Conservation (phyloP, 2,888 invertebrate species). For the Chymomyza caudatula region DNA sequence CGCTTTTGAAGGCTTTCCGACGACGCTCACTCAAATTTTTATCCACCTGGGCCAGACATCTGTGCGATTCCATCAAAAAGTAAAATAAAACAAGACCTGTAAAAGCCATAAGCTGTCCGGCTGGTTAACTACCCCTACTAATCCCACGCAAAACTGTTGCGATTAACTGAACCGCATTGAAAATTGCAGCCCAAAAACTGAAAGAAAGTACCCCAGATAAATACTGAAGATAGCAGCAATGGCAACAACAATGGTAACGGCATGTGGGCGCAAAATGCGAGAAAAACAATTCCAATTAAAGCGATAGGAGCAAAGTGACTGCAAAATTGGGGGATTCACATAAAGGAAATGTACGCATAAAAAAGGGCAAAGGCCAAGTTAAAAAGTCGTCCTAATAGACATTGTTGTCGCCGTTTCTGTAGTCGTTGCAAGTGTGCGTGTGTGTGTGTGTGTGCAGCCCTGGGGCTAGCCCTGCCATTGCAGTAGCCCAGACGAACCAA, state of each 20-base stretch:
- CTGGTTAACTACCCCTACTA: slow-evolving; percentile 32
- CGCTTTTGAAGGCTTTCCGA: neutral
- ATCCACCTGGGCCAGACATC: slow-evolving; percentile 47
- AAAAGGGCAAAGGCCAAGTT: slow-evolving; percentile 36
- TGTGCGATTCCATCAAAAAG: slow-evolving; percentile 51
- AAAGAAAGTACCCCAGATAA: slow-evolving; percentile 47
- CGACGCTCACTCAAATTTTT: neutral
- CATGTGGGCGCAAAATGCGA: slow-evolving; percentile 52
- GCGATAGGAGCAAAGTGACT: slow-evolving; percentile 30
- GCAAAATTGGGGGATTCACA: slow-evolving; percentile 20
- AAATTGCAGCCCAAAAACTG: slow-evolving; percentile 46
- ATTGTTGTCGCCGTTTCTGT: neutral
- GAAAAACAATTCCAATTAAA: slow-evolving; percentile 62
- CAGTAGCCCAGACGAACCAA: slow-evolving; percentile 19
- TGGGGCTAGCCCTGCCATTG: slow-evolving; percentile 29
- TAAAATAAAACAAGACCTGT: slow-evolving; percentile 41
- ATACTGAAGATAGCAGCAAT: slow-evolving; percentile 53
- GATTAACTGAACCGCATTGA: slow-evolving; percentile 50
- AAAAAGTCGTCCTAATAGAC: slow-evolving; percentile 32
- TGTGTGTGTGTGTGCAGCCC: too few relatives aligned
- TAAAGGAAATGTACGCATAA: slow-evolving; percentile 46
- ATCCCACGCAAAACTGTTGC: slow-evolving; percentile 52
- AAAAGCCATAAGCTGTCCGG: slow-evolving; percentile 10
- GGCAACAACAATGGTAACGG: slow-evolving; percentile 25
- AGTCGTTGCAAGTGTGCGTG: too few relatives aligned